Conservation (phyloP, 2,888 invertebrate genomes). For the Folsomia candida region DNA sequence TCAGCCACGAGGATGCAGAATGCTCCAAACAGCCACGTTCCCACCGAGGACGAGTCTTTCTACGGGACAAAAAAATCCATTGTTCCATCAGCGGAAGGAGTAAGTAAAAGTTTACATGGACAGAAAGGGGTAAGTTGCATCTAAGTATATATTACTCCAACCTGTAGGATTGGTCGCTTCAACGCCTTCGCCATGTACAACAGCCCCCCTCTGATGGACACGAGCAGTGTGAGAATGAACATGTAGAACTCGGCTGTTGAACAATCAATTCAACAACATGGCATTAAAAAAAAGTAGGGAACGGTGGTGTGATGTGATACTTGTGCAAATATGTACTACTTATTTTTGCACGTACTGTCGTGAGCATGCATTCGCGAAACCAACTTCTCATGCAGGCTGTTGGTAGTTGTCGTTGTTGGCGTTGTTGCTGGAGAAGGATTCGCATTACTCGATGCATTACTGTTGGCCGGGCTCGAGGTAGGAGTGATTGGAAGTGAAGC, state of each 20-base stretch:
- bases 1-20: not conserved
- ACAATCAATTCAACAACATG: too few species aligned
- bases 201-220: not conserved
- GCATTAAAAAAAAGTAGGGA: not conserved
- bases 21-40: not conserved
- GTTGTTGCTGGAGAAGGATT: too few species aligned
- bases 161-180: not conserved
- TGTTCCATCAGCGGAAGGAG: not conserved
- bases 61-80: not conserved
- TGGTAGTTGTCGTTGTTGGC: too few species aligned
- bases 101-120: not conserved
- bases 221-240: not conserved
- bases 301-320: not conserved
- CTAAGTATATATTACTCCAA: not conserved
- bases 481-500: too few species aligned
- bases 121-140: too few species aligned
- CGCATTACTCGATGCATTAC: too few species aligned
- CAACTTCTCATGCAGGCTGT: too few species aligned
- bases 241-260: not conserved
- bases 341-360: too few species aligned
- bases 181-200: slow-evolving; percentile 2
- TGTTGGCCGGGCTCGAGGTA: too few species aligned
- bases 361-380: too few species aligned
- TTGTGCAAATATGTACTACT: too few species aligned
- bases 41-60: not conserved